These are phyloP conservation scores for Sphinx pinastri DNA, from an alignment of 2,888 invertebrate genomes.

Conservation along the genomic window DNA sequence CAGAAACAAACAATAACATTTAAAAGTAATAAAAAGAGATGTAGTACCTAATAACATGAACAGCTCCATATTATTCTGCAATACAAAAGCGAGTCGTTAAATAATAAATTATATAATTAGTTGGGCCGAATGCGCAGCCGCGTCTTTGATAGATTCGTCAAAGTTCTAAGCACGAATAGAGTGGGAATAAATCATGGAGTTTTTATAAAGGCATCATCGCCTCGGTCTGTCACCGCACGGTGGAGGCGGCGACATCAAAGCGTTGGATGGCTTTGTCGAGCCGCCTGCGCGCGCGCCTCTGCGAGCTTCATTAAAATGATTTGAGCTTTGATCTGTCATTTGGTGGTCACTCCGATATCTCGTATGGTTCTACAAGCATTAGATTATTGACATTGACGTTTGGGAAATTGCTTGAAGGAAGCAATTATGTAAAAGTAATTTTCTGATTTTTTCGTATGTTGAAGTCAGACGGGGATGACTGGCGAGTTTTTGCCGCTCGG, in stretches of 20 bases:
- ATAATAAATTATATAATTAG: constrained; percentile 21
- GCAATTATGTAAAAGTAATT: constrained; percentile 9
- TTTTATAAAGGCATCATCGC: constrained; percentile 81
- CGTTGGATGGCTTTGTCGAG: constrained; percentile 56
- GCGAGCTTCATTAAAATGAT: constrained; percentile 71
- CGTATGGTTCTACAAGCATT: constrained; percentile 42
- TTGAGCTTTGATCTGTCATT: constrained; percentile 62
- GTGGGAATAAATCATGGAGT: constrained; percentile 75
- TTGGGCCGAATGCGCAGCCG: constrained; percentile 14
- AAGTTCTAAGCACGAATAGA: constrained; percentile 44
- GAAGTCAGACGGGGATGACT: background rate
- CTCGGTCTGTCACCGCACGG: constrained; percentile 67
- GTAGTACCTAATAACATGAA: background rate
- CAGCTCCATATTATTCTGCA: background rate
- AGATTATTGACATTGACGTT: constrained; percentile 43
- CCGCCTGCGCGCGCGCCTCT: constrained; percentile 63
- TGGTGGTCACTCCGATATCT: constrained; percentile 38
- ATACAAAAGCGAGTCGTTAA: constrained; percentile 8
- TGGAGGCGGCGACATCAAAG: constrained; percentile 64
- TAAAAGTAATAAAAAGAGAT: background rate
- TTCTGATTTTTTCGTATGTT: background rate
- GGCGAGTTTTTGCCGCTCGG: background rate
- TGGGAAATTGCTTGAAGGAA: constrained; percentile 52
- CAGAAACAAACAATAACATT: background rate
- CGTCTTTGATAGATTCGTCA: constrained; percentile 27